phyloP scores from a whole-genome alignment of 2,797 vertebrate genomes.

The Cirrhinus molitorella region DNA sequence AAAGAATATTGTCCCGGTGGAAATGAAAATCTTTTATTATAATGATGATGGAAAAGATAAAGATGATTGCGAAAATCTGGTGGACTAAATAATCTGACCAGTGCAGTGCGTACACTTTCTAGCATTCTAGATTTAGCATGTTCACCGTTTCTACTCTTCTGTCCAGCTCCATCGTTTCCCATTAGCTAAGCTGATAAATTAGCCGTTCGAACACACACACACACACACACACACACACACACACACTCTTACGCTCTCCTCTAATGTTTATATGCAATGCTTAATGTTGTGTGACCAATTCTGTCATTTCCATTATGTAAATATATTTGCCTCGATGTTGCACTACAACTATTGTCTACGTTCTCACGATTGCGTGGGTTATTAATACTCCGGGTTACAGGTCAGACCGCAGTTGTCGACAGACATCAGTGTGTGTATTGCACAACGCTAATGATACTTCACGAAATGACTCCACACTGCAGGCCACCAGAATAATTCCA shows the following conservation, averaged over 20 bases:
- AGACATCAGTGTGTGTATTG: constrained; percentile 62
- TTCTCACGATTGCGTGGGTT: constrained; percentile 83
- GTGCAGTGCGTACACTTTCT: constrained; percentile 61
- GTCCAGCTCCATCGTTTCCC: constrained; percentile 77
- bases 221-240: constrained; percentile 48
- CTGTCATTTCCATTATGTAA: constrained; percentile 87
- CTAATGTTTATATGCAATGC: constrained; percentile 80
- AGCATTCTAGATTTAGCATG: not conserved
- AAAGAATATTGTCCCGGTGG: constrained; percentile 24
- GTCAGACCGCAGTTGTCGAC: constrained; percentile 74
- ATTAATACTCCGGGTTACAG: constrained; percentile 81
- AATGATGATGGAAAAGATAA: constrained; percentile 25
- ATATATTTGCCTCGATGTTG: constrained; percentile 83
- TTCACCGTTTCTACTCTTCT: constrained; percentile 61
- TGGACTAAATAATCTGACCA: constrained; percentile 33
- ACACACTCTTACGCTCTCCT: constrained; percentile 70
- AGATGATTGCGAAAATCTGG: not conserved
- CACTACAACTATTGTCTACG: constrained; percentile 83
- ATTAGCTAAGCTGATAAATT: constrained; percentile 80
- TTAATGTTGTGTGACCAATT: constrained; percentile 87
- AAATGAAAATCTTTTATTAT: constrained; percentile 34
- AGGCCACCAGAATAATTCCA: constrained; percentile 5
- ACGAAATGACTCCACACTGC: constrained; percentile 64
- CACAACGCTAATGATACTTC: constrained; percentile 73
- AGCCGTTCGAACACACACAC: constrained; percentile 61